Percentiles rank a stretch among this genome's conserved stretches.
Conservation (phyloP, 2,797 vertebrate genomes). For the Nannoperca australis region DNA sequence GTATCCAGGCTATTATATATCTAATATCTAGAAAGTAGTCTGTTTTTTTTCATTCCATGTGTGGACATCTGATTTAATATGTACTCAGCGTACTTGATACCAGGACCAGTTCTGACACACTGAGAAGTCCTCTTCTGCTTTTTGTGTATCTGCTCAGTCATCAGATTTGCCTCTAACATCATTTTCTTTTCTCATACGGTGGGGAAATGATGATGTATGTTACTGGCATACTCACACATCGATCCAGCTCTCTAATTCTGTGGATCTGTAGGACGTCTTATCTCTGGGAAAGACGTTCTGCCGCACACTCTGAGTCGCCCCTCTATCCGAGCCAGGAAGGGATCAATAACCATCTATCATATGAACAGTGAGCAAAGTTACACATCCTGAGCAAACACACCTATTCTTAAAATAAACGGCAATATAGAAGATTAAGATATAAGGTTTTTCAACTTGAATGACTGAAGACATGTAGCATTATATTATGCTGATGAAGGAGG, state of each 20-base stretch:
- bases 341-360: constrained; percentile 71
- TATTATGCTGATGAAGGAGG: not conserved
- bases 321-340: constrained; percentile 37
- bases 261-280: constrained; percentile 23
- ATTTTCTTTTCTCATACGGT: constrained; percentile 21
- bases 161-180: constrained; percentile 35
- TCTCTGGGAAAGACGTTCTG: constrained; percentile 44
- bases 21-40: not conserved
- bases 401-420: constrained; percentile 13
- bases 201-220: constrained; percentile 68
- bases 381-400: constrained; percentile 29
- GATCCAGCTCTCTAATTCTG: constrained; percentile 57
- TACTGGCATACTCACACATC: constrained; percentile 49
- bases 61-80: not conserved
- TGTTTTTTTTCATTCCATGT: not conserved
- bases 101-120: not conserved
- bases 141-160: constrained; percentile 41
- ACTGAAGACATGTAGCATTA: not conserved
- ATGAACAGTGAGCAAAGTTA: constrained; percentile 30
- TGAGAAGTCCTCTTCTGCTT: not conserved
- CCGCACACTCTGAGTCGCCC: constrained; percentile 42
- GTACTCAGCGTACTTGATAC: not conserved
- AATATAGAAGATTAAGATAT: constrained; percentile 18
- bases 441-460: constrained; percentile 11
- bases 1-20: not conserved